Evolutionary conservation across 2,113 vertebrate species (phyloP).

Genomic region (Leiothrix lutea): DNA sequence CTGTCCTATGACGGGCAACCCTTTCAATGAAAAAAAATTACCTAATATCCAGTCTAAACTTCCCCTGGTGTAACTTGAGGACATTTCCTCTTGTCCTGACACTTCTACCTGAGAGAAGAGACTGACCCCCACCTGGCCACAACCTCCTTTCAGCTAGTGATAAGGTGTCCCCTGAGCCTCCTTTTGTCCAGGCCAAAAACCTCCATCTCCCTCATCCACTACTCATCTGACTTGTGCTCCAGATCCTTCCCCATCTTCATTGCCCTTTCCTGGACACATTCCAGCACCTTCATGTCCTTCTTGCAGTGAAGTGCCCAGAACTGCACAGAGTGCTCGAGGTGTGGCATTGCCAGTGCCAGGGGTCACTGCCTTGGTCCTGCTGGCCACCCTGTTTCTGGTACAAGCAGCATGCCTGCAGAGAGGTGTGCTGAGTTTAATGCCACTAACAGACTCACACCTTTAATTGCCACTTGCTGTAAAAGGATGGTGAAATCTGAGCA

Average conservation of each 20-base stretch:
- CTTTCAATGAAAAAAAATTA: not conserved
- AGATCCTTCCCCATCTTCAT: not conserved
- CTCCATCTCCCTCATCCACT: not conserved
- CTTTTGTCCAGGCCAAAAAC: not conserved
- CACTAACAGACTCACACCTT: not conserved
- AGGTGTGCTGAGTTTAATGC: too few species aligned
- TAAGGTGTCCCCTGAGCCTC: not conserved
- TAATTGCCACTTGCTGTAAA: not conserved
- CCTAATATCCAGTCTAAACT: not conserved
- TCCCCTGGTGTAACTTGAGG: not conserved
- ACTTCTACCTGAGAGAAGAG: not conserved
- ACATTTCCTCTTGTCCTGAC: not conserved
- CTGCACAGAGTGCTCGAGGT: accelerated
- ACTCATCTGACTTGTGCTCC: not conserved
- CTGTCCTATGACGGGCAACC: not conserved
- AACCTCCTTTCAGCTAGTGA: not conserved
- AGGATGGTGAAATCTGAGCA: not conserved
- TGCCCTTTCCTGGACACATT: not conserved
- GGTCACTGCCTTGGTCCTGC: not conserved
- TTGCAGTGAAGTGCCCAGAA: not conserved
- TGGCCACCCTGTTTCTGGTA: not conserved
- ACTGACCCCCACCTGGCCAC: not conserved
- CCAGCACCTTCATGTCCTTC: not conserved
- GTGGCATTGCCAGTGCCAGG: not conserved
- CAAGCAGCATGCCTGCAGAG: not conserved